Conservation (phyloP, 2,888 invertebrate genomes). For the Alloplasta piceator region DNA sequence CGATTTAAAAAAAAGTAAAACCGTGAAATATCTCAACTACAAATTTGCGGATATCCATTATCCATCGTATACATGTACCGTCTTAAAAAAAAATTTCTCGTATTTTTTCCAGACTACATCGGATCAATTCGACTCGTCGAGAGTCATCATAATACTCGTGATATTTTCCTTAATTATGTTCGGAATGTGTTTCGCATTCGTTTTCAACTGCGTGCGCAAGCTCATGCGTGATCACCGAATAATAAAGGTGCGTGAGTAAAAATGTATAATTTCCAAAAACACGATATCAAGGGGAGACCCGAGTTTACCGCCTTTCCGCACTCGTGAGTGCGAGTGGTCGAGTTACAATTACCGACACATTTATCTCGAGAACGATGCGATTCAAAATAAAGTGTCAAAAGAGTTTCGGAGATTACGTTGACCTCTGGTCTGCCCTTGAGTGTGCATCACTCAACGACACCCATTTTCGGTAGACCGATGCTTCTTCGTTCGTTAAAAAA, state of each 20-base stretch:
- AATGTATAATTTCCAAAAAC: background rate
- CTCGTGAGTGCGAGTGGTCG: no score
- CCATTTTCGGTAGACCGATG: no score
- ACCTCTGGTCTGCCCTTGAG: no score
- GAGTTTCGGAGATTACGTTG: background rate
- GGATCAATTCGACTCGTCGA: constrained; percentile 84
- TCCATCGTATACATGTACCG: no score
- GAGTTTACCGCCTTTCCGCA: no score
- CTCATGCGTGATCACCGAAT: constrained; percentile 93
- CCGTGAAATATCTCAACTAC: no score
- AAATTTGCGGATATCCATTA: no score
- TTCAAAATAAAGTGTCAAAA: no score
- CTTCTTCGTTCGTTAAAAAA: no score
- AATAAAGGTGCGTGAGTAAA: constrained; percentile 87
- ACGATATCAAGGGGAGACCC: background rate
- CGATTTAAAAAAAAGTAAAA: no score
- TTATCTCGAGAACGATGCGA: no score
- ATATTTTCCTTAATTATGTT: constrained; percentile 94
- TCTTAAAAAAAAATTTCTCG: background rate
- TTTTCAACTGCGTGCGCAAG: constrained; percentile 94
- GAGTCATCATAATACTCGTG: constrained; percentile 94
- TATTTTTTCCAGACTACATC: constrained; percentile 73
- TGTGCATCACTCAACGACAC: no score
- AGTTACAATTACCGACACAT: background rate
- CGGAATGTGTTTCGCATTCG: constrained; percentile 94